Base-by-base conservation (phyloP, 23 tunicate genomes). In the Halocynthia roretzi region DNA sequence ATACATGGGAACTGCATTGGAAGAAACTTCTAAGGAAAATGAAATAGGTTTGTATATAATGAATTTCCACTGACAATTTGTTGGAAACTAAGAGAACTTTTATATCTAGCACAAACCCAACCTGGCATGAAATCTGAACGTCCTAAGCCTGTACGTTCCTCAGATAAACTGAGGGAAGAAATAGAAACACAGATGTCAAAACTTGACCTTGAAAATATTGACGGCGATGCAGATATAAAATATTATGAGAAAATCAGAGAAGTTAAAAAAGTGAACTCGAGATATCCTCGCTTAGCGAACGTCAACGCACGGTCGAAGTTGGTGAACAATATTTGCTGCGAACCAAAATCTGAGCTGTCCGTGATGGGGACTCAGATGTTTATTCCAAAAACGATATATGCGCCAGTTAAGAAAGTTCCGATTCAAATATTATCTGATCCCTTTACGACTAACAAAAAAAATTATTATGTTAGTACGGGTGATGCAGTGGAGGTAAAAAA, bases 351-450 rank as follows among this genome's bases (percentile, higher is more conserved):
- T 9, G 56, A 0, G 19, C 18, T n/a, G 20, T 12, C 22, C 31
- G 19, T 53, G 23, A 74, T 5, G 40, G 56, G 78, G 56, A 17
- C 78, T 7, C 44, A 31, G 44, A 31, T 31, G 44, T 31, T 31
- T 31, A 31, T 31, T 31, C 44, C 44, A 4, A 31, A 31, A 31
- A 4, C 44, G 1, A 31, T 31, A 31, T 31, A 31, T 31, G 56
- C 56, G 12, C 78, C 78, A 8, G n/a, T 74, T 23, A 74, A 74
- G 31, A 74, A 54, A 56, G 56, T 74, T 18, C 78, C 78, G 19
- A 74, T 74, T 53, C 78, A 74, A 56, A 74, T 74, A 74, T 54
- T 74, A 54, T 54, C 78, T 8, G 78, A 74, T 44, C 78, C 78
- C 10, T 74, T 74, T 5, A 50, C 78, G 14, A 74, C 60, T 64